A percentile compares a stretch with the other conserved stretches of the same genome.
Evolutionary conservation across 2,888 invertebrate species (phyloP).

Genomic region (Phymatocera aterrima): DNA sequence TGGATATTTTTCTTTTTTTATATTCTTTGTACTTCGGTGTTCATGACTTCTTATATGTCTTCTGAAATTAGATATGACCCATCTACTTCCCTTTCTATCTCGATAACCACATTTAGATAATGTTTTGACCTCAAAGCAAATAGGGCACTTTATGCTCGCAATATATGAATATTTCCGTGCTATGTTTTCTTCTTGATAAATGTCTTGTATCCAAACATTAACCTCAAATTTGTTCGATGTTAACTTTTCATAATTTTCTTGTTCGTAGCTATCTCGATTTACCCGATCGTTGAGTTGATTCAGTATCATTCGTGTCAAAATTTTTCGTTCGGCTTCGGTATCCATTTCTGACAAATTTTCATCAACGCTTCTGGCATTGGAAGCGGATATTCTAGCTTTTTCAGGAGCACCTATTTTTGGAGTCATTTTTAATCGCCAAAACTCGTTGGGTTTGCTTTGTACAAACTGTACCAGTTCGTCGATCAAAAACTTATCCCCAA

Average conservation of each 20-base stretch:
- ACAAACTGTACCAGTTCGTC: slow-evolving; percentile 34
- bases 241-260: background rate
- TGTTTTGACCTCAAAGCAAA: slow-evolving; percentile 20
- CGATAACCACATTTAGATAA: slow-evolving; percentile 42
- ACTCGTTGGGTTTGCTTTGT: background rate
- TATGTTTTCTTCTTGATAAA: slow-evolving; percentile 44
- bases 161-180: slow-evolving; percentile 39
- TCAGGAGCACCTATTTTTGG: background rate
- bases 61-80: slow-evolving; percentile 47
- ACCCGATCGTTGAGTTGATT: slow-evolving; percentile 1
- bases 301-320: background rate
- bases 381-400: background rate
- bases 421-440: background rate
- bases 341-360: background rate
- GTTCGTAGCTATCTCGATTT: background rate
- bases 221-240: slow-evolving; percentile 25
- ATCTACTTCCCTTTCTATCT: slow-evolving; percentile 28
- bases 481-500: slow-evolving; percentile 44
- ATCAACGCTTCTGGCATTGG: background rate
- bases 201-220: slow-evolving; percentile 35
- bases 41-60: too few relatives aligned
- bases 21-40: too few relatives aligned
- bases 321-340: background rate
- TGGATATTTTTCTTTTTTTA: too few relatives aligned
- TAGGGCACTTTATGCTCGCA: slow-evolving; percentile 44